Conservation (phyloP, 2,888 invertebrate species). For the Hymenopus coronatus region DNA sequence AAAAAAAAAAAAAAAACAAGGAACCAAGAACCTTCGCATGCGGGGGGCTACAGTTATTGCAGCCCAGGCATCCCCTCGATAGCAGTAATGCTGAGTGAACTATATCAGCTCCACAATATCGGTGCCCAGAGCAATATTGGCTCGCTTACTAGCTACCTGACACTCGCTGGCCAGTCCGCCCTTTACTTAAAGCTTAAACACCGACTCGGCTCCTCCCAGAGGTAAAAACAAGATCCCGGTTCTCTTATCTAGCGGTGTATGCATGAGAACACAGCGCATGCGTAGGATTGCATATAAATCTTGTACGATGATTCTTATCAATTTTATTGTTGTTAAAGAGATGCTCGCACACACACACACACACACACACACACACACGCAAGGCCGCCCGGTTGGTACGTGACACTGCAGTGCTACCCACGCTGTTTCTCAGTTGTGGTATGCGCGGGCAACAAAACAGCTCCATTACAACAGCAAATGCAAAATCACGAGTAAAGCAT, state of each 20-base stretch:
- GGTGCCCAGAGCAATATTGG: neutral
- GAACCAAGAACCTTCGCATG: too few relatives aligned
- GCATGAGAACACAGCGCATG: neutral
- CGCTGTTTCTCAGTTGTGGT: too few relatives aligned
- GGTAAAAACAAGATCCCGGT: neutral
- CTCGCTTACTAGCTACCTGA: neutral
- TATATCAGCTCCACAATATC: neutral
- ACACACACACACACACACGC: too few relatives aligned
- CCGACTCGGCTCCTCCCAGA: neutral
- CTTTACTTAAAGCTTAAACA: neutral
- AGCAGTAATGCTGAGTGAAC: too few relatives aligned
- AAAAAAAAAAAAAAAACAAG: too few relatives aligned
- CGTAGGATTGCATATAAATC: neutral
- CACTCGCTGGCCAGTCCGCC: neutral
- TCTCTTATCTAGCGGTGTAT: neutral
- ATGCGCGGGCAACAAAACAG: neutral
- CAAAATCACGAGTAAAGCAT: too few relatives aligned
- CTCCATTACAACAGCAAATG: neutral
- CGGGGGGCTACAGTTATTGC: too few relatives aligned
- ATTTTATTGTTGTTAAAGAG: neutral
- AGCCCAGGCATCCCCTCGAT: too few relatives aligned
- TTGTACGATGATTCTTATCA: constrained; percentile 1
- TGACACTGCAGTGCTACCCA: neutral
- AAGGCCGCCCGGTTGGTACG: neutral
- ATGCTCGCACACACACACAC: neutral